These are phyloP conservation scores for Proterorhinus semilunaris DNA, from an alignment of 2,113 vertebrate species.

Conservation along the genomic window DNA sequence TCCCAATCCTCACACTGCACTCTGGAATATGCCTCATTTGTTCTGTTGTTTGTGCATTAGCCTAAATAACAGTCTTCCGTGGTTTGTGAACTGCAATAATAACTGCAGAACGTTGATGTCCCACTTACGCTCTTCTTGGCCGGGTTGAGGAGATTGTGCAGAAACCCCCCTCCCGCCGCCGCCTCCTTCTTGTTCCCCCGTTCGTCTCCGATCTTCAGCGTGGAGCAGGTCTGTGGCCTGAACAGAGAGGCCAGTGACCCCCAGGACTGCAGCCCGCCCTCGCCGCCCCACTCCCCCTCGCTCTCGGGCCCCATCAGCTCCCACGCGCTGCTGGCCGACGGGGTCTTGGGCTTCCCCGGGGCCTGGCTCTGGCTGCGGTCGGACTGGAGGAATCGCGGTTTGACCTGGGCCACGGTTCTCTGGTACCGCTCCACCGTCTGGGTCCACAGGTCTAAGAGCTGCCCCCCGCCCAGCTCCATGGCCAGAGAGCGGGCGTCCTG, in stretches of 20 bases:
- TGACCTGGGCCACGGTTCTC: conserved; percentile 75
- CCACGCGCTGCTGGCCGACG: conserved; percentile 66
- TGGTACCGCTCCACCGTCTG: conserved; percentile 80
- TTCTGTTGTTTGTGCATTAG: not conserved
- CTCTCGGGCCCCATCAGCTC: conserved; percentile 68
- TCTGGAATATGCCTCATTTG: not conserved
- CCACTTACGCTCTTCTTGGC: conserved; percentile 77
- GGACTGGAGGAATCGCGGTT: conserved; percentile 73
- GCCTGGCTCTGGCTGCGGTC: conserved; percentile 59
- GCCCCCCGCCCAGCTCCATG: conserved; percentile 80
- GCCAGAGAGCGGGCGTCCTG: conserved; percentile 84
- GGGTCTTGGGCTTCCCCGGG: conserved; percentile 51
- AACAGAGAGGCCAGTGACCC: conserved; percentile 78
- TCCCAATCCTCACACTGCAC: not conserved
- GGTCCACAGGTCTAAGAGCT: conserved; percentile 79
- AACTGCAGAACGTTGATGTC: not conserved
- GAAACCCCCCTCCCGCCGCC: conserved; percentile 69
- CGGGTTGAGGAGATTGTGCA: conserved; percentile 77
- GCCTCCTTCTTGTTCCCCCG: conserved; percentile 63
- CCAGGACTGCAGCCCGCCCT: conserved; percentile 76
- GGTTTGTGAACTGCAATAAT: too few species aligned
- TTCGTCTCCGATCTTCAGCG: conserved; percentile 77
- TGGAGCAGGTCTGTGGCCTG: conserved; percentile 78
- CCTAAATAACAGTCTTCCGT: too few species aligned
- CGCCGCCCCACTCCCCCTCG: conserved; percentile 70